Conservation (phyloP, 2,797 vertebrate species). For the Phataginus tetradactyla region DNA sequence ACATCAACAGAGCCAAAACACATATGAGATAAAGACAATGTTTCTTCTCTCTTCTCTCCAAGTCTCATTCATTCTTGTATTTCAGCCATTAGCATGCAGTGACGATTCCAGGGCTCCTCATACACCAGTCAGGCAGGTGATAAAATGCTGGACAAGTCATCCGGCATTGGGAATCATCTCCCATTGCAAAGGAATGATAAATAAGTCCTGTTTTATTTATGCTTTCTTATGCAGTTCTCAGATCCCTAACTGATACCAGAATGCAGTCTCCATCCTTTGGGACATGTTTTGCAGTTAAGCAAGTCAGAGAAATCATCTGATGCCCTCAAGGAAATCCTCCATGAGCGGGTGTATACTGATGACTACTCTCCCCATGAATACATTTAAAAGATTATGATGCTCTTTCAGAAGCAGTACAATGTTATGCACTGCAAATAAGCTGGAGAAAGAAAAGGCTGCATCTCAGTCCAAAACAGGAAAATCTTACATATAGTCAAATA, state of each 20-base stretch:
- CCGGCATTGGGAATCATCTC: background rate
- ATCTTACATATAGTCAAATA: constrained; percentile 16
- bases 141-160: constrained; percentile 22
- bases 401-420: constrained; percentile 29
- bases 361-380: constrained; percentile 42
- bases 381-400: constrained; percentile 64
- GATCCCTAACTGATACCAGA: constrained; percentile 52
- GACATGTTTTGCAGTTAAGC: constrained; percentile 61
- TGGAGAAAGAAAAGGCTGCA: constrained; percentile 25
- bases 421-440: constrained; percentile 66
- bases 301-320: constrained; percentile 62
- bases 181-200: constrained; percentile 28
- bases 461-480: constrained; percentile 48
- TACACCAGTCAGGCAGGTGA: background rate
- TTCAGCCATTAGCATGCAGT: background rate
- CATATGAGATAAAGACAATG: background rate
- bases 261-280: constrained; percentile 44
- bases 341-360: background rate
- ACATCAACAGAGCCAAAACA: background rate
- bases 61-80: background rate
- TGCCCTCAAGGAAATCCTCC: constrained; percentile 66
- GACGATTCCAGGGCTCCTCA: background rate
- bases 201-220: constrained; percentile 39
- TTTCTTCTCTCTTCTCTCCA: background rate
- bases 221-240: constrained; percentile 22